A percentile compares a stretch with the other conserved stretches of the same genome.
Conservation (phyloP, 2,113 vertebrate species). For the Lycocorax pyrrhopterus region DNA sequence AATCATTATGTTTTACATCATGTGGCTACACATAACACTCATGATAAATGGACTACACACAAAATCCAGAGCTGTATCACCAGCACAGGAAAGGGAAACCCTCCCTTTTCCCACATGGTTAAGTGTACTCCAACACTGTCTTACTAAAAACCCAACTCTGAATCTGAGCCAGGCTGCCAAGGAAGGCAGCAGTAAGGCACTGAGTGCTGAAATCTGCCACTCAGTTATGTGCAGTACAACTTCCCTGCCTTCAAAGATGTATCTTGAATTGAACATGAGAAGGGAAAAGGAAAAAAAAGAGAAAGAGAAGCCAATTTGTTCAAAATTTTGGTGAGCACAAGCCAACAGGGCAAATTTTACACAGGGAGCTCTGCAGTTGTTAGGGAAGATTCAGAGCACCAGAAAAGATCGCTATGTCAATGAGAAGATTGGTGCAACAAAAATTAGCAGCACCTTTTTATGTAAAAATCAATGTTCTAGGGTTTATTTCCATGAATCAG, state of each 20-base stretch:
- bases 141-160: neutral
- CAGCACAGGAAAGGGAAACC: neutral
- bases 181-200: neutral
- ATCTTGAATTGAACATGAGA: neutral
- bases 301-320: neutral
- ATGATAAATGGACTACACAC: neutral
- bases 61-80: neutral
- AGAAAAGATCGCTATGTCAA: neutral
- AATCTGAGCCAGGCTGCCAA: neutral
- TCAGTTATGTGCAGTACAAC: neutral
- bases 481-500: slow-evolving; percentile 59
- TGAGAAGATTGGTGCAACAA: slow-evolving; percentile 17
- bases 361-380: neutral
- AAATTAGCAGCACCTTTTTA: slow-evolving; percentile 61
- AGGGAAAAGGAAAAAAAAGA: neutral
- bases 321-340: neutral
- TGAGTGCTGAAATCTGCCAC: neutral
- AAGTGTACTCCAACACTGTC: fast-evolving
- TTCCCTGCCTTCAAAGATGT: neutral
- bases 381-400: slow-evolving; percentile 17
- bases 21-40: neutral
- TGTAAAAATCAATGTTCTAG: slow-evolving; percentile 51
- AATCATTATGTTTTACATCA: neutral
- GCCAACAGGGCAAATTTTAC: neutral
- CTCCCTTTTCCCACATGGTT: neutral